Evolutionary conservation across 2,797 vertebrate genomes (phyloP).

Genomic region (Pseudochaenichthys georgianus): DNA sequence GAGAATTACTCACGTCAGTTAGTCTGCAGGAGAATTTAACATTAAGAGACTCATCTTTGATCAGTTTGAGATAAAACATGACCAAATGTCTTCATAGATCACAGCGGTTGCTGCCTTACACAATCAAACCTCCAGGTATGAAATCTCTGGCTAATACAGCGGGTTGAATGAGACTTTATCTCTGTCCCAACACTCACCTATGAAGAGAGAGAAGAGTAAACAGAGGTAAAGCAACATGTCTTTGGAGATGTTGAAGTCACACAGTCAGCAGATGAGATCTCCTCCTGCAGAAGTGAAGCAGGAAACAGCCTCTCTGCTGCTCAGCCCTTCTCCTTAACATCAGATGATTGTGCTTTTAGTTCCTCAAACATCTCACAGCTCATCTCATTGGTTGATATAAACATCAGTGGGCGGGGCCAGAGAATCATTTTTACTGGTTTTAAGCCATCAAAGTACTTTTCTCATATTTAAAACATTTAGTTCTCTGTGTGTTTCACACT

Average conservation of each 20-base stretch:
- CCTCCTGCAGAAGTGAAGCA: conserved; percentile 10
- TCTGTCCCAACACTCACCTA: conserved; percentile 13
- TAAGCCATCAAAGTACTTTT: neutral
- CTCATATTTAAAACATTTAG: too few relatives aligned
- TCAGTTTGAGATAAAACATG: too few relatives aligned
- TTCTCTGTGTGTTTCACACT: too few relatives aligned
- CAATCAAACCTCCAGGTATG: neutral
- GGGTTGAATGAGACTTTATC: neutral
- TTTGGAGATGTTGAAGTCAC: neutral
- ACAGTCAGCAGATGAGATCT: conserved; percentile 27
- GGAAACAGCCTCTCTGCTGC: conserved; percentile 19
- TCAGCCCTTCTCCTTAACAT: conserved; percentile 2
- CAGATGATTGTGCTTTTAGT: neutral
- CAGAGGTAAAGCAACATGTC: conserved; percentile 35
- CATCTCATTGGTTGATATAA: conserved; percentile 2
- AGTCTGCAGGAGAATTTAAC: conserved; percentile 19
- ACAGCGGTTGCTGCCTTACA: neutral
- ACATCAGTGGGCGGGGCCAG: neutral
- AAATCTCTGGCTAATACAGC: conserved; percentile 1
- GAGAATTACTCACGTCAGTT: conserved; percentile 23
- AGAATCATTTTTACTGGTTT: neutral
- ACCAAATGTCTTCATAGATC: too few relatives aligned
- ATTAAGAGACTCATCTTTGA: neutral
- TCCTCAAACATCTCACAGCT: neutral
- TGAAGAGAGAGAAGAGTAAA: neutral